phyloP scores from a whole-genome alignment of 2,797 vertebrate genomes.

The Pempheris klunzingeri region DNA sequence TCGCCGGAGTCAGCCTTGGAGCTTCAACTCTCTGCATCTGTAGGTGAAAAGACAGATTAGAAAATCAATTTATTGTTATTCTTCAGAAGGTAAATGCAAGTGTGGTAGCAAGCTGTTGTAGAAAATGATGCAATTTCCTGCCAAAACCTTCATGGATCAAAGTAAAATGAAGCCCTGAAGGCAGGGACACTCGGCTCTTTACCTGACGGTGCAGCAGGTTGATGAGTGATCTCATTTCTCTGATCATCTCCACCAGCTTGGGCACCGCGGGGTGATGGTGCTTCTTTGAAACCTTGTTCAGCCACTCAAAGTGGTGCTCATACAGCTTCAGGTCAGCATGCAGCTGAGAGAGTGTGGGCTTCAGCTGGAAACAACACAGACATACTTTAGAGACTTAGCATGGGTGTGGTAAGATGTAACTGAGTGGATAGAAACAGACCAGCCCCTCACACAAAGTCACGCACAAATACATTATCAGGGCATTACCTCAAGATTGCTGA shows the following conservation, averaged over 20 bases:
- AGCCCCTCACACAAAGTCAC: constrained; percentile 21
- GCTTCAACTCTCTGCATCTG: constrained; percentile 85
- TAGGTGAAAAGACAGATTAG: constrained; percentile 14
- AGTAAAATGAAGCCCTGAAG: background rate
- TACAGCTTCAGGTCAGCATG: constrained; percentile 86
- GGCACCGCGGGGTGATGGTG: constrained; percentile 82
- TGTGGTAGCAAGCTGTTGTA: background rate
- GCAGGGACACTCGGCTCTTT: constrained; percentile 27
- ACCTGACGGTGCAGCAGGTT: constrained; percentile 85
- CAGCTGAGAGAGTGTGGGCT: constrained; percentile 86
- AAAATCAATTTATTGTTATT: background rate
- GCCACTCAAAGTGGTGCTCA: constrained; percentile 89
- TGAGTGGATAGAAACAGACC: constrained; percentile 46
- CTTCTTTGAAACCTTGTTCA: constrained; percentile 84
- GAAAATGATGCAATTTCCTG: background rate
- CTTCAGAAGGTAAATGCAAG: background rate
- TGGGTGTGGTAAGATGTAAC: constrained; percentile 67
- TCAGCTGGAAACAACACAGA: constrained; percentile 80
- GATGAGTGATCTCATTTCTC: constrained; percentile 83
- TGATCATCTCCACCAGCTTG: constrained; percentile 85
- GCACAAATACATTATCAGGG: constrained; percentile 57
- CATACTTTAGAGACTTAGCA: constrained; percentile 61
- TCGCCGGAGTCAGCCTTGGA: constrained; percentile 65
- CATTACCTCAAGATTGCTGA: constrained; percentile 87
- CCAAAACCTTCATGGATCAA: background rate